These are phyloP conservation scores for Heterotis niloticus DNA, from an alignment of 2,113 vertebrate genomes.

Conservation along the genomic window DNA sequence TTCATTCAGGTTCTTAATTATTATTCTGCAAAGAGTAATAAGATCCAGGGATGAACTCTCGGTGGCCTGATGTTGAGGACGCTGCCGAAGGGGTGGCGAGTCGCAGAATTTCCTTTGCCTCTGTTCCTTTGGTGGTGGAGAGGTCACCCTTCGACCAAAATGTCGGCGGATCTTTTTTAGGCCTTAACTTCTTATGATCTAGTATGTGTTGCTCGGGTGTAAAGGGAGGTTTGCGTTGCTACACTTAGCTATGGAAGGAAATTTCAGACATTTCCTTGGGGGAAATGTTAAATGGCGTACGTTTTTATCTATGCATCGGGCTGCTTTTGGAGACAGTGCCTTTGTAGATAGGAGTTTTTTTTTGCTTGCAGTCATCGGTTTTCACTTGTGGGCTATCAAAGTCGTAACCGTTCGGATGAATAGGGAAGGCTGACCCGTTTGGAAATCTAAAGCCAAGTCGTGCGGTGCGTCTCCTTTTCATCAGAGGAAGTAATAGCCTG, in stretches of 20 bases:
- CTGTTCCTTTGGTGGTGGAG: not conserved
- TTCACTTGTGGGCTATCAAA: not conserved
- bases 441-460: not conserved
- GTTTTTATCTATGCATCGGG: no score
- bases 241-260: no score
- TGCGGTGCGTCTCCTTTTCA: not conserved
- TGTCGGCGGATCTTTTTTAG: not conserved
- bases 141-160: constrained; percentile 16
- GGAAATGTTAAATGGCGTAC: not conserved
- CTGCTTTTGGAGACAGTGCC: not conserved
- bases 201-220: not conserved
- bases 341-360: not conserved
- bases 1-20: constrained; percentile 23
- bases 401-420: not conserved
- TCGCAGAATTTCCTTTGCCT: not conserved
- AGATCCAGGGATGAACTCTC: constrained; percentile 12
- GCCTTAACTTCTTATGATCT: constrained; percentile 5
- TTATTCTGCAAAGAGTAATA: constrained; percentile 17
- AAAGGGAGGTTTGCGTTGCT: not conserved
- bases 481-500: not conserved
- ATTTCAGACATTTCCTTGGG: not conserved
- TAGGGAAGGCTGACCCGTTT: not conserved
- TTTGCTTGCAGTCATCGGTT: not conserved
- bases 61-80: not conserved
- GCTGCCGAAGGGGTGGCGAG: not conserved